phyloP scores from a whole-genome alignment of 2,113 vertebrate genomes.

The Eurypyga helias region DNA sequence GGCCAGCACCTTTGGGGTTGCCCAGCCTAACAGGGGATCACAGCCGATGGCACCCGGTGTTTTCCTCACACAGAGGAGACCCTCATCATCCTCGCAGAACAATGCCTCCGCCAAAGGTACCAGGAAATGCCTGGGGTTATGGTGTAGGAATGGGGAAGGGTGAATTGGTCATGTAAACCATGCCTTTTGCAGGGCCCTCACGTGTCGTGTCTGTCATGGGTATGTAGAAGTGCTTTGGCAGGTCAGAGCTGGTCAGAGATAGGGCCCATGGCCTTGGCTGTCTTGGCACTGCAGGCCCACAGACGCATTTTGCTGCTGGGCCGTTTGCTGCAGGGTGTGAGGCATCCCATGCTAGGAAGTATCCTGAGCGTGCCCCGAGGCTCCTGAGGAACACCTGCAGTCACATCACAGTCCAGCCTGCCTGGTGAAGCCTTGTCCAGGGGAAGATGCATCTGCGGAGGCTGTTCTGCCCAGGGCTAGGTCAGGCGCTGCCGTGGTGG shows the following conservation, averaged over 20 bases:
- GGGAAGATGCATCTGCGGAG: neutral
- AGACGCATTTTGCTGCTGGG: neutral
- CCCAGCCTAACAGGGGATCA: constrained; percentile 82
- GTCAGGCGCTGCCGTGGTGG: neutral
- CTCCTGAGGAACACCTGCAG: neutral
- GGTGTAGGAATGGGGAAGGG: constrained; percentile 36
- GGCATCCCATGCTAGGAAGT: neutral
- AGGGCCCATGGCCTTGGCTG: neutral
- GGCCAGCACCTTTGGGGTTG: constrained; percentile 77
- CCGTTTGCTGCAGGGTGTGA: neutral
- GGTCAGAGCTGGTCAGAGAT: neutral
- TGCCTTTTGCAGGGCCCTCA: neutral
- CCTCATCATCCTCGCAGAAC: constrained; percentile 92
- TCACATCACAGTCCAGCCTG: neutral
- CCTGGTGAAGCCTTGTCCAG: neutral
- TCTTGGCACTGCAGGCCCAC: neutral
- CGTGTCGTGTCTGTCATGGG: neutral
- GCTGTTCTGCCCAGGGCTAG: neutral
- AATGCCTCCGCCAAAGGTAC: constrained; percentile 88
- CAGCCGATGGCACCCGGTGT: constrained; percentile 96
- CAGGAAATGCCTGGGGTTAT: constrained; percentile 37
- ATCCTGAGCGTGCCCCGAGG: neutral
- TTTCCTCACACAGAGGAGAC: constrained; percentile 91
- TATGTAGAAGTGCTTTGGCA: neutral
- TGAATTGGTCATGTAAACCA: rapidly evolving